These are phyloP conservation scores for Protobothrops mucrosquamatus DNA, from an alignment of 2,113 vertebrate species.

Conservation along the genomic window DNA sequence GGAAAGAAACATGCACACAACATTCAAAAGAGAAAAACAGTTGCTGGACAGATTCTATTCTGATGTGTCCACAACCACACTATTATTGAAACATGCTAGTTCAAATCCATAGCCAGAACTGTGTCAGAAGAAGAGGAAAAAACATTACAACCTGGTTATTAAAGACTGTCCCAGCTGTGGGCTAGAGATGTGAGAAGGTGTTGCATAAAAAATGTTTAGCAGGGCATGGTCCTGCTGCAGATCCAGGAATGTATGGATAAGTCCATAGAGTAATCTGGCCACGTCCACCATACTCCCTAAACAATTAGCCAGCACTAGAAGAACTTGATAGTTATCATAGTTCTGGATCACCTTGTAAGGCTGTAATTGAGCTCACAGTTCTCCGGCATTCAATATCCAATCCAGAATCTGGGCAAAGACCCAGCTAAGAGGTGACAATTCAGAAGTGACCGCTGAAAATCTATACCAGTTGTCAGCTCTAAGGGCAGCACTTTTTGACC, in stretches of 20 bases:
- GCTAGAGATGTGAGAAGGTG: background rate
- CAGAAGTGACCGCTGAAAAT: slow-evolving; percentile 6
- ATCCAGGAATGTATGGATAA: background rate
- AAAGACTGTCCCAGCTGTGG: background rate
- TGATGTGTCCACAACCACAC: background rate
- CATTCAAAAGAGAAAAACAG: background rate
- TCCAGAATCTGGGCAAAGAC: slow-evolving; percentile 11
- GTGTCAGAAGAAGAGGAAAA: background rate
- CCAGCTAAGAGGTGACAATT: slow-evolving; percentile 25
- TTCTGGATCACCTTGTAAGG: background rate
- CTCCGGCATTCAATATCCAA: background rate
- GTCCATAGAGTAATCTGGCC: background rate
- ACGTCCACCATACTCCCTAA: background rate
- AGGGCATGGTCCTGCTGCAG: background rate
- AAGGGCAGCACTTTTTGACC: slow-evolving; percentile 21
- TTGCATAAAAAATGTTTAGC: background rate
- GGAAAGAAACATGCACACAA: background rate
- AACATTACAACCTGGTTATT: background rate
- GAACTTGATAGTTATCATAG: background rate
- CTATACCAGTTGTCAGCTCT: slow-evolving; percentile 15
- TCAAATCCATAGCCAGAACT: background rate
- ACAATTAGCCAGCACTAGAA: background rate
- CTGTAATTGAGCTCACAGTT: background rate
- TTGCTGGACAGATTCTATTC: background rate
- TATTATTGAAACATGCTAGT: background rate